phyloP scores from a whole-genome alignment of 2,888 invertebrate species.

The Xylota segnis region DNA sequence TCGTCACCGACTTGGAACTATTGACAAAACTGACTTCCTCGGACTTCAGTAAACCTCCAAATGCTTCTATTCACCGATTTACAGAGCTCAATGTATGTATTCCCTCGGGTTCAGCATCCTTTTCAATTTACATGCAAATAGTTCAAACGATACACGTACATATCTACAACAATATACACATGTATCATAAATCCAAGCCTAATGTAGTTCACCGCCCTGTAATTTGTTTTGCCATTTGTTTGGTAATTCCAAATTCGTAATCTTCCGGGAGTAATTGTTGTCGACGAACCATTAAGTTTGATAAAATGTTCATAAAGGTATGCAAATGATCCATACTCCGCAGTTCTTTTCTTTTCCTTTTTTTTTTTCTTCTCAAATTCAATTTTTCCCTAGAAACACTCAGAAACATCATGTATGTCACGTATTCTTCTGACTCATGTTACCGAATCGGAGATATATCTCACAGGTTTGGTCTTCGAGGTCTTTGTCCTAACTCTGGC shows the following conservation, averaged over 20 bases:
- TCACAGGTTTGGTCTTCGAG: slow-evolving; percentile 23
- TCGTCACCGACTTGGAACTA: too few species aligned
- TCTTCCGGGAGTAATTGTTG: slow-evolving; percentile 47
- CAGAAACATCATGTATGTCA: slow-evolving; percentile 49
- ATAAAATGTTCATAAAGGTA: slow-evolving; percentile 35
- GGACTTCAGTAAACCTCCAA: too few species aligned
- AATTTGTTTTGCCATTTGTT: slow-evolving; percentile 2
- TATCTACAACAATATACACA: not conserved
- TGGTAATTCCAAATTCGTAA: slow-evolving; percentile 46
- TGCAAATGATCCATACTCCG: slow-evolving; percentile 37
- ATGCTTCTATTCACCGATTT: too few species aligned
- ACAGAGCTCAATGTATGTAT: too few species aligned
- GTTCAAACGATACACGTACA: not conserved
- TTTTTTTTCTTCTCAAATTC: not conserved
- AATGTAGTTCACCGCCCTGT: slow-evolving; percentile 64
- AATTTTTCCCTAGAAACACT: slow-evolving; percentile 12
- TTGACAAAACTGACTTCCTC: too few species aligned
- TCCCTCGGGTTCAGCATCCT: too few species aligned
- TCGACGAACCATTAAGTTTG: slow-evolving; percentile 55
- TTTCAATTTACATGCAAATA: too few species aligned
- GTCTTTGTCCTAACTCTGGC: slow-evolving; percentile 28
- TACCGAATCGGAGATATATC: slow-evolving; percentile 29
- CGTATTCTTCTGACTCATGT: slow-evolving; percentile 63
- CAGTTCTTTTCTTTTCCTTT: too few species aligned
- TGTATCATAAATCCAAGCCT: slow-evolving; percentile 23